Conservation (phyloP, 2,797 vertebrate genomes). For the Aphelocoma californica region DNA sequence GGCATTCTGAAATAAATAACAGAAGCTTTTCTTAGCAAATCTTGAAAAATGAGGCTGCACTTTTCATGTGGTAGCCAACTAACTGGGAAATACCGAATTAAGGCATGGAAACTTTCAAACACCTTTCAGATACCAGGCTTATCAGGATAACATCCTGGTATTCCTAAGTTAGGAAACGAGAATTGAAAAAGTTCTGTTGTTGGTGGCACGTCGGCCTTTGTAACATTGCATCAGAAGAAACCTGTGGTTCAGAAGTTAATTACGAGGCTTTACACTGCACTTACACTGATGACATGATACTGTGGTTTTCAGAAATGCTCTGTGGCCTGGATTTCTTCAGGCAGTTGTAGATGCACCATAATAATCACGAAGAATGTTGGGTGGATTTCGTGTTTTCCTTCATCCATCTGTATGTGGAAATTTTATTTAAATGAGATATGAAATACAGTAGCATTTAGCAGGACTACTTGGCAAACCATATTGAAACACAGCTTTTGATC, state of each 20-base stretch:
- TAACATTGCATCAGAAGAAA: not conserved
- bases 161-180: not conserved
- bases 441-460: not conserved
- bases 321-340: not conserved
- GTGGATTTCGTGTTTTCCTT: not conserved
- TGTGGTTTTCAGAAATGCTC: not conserved
- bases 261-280: not conserved
- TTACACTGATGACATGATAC: not conserved
- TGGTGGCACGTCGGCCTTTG: not conserved
- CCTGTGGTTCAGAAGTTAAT: not conserved
- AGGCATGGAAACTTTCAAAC: not conserved
- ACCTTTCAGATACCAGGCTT: not conserved
- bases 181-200: not conserved
- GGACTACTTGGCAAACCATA: not conserved
- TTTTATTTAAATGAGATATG: not conserved
- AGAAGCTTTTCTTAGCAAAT: not conserved
- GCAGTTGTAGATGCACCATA: not conserved
- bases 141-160: not conserved
- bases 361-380: not conserved
- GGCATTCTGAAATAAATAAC: not conserved
- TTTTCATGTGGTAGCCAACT: not conserved
- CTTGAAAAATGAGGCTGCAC: not conserved
- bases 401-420: not conserved
- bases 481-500: not conserved
- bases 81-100: not conserved